Conservation (phyloP, 2,888 invertebrate species). For the Cepaea hortensis region DNA sequence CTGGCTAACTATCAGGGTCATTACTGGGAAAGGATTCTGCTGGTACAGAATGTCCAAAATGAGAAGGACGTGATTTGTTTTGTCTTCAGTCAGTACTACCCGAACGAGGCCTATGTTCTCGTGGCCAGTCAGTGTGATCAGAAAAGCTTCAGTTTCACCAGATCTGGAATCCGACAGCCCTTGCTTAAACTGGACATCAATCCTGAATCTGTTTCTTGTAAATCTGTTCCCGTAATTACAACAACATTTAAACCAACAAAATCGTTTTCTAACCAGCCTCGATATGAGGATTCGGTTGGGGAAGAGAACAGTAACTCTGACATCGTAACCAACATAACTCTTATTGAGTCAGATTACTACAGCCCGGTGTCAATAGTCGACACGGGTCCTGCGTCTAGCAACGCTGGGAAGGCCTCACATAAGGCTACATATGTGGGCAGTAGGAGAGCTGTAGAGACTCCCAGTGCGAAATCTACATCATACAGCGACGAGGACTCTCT, state of each 20-base stretch:
- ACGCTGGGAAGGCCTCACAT: neutral
- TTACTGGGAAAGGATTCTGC: slow-evolving; percentile 64
- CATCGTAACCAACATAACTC: neutral
- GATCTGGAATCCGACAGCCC: slow-evolving; percentile 56
- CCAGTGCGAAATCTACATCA: slow-evolving; percentile 28
- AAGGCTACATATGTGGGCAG: neutral
- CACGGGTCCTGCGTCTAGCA: neutral
- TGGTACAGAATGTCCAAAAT: slow-evolving; percentile 62
- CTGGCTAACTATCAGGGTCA: slow-evolving; percentile 62
- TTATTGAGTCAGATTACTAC: neutral
- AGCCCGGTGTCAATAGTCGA: slow-evolving; percentile 18
- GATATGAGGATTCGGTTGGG: neutral
- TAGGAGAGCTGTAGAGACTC: neutral
- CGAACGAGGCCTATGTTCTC: slow-evolving; percentile 56
- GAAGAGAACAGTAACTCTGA: slow-evolving; percentile 17
- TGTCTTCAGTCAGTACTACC: slow-evolving; percentile 61
- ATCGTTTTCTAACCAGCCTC: neutral
- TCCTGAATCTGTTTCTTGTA: slow-evolving; percentile 56
- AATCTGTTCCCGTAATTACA: slow-evolving; percentile 53
- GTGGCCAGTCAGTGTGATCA: slow-evolving; percentile 64
- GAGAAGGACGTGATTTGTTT: slow-evolving; percentile 60
- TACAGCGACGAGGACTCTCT: neutral
- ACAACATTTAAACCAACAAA: slow-evolving; percentile 24
- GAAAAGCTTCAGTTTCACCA: slow-evolving; percentile 59
- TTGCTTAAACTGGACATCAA: slow-evolving; percentile 56